Percentiles rank a stretch among this genome's conserved stretches.
phyloP scores from a whole-genome alignment of 2,797 vertebrate species.

The Gallinago nigripennis region DNA sequence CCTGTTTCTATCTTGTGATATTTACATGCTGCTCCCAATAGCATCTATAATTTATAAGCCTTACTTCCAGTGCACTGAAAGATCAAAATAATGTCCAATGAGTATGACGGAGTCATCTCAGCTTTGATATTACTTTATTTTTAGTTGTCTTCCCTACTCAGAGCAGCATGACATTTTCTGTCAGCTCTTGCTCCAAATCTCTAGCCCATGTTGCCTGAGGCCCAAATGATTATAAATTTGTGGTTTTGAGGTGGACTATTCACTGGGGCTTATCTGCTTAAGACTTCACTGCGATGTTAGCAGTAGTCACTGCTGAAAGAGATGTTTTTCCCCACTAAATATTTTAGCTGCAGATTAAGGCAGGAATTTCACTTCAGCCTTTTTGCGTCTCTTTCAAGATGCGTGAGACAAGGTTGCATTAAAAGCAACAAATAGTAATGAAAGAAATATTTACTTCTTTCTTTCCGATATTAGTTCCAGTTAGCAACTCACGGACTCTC shows the following conservation, averaged over 20 bases:
- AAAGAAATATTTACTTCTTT: background rate
- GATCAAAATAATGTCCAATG: constrained; percentile 43
- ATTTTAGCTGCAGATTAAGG: constrained; percentile 9
- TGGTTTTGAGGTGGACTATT: background rate
- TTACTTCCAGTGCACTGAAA: background rate
- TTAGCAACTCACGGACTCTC: background rate
- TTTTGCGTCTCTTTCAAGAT: background rate
- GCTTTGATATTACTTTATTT: constrained; percentile 57
- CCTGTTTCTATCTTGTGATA: constrained; percentile 32
- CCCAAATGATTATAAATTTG: background rate
- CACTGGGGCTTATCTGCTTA: background rate
- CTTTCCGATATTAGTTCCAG: background rate
- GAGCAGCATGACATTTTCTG: constrained; percentile 18
- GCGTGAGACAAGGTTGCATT: background rate
- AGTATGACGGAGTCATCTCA: background rate
- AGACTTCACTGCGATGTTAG: background rate
- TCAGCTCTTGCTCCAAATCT: constrained; percentile 14
- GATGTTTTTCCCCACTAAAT: background rate
- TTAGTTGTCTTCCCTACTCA: constrained; percentile 33
- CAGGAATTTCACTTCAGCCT: background rate
- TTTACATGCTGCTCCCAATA: background rate
- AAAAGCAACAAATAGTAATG: background rate
- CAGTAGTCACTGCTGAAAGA: background rate
- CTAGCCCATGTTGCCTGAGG: background rate
- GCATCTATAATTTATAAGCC: constrained; percentile 21